Evolutionary conservation across 1,140 invertebrate genomes (phyloP).

Genomic region (Babylonia areolata): DNA sequence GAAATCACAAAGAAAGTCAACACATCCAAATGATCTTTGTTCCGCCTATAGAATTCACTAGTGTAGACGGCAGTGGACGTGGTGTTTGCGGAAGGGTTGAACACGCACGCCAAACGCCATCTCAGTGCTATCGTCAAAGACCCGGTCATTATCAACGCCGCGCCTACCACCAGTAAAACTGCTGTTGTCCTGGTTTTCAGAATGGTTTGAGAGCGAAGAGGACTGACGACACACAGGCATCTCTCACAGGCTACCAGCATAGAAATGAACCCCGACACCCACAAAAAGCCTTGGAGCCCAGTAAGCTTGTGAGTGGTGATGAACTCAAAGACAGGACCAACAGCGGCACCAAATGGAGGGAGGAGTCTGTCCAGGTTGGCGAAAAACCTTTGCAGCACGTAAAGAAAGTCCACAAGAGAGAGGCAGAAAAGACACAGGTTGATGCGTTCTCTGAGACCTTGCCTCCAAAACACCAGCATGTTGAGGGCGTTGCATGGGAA

Average conservation of each 20-base stretch:
- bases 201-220: background rate
- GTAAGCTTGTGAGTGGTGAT: no score
- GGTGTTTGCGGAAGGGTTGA: background rate
- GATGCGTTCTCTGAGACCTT: no score
- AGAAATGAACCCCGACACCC: background rate
- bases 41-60: background rate
- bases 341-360: no score
- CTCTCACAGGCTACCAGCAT: constrained; percentile 9
- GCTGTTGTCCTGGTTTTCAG: background rate
- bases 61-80: background rate
- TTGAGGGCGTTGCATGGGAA: no score
- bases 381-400: no score
- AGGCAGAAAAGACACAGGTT: no score
- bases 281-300: background rate
- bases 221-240: constrained; percentile 20
- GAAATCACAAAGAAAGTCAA: background rate
- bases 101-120: background rate
- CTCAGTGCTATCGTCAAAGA: background rate
- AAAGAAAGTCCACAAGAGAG: no score
- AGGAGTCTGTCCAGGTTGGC: no score
- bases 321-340: no score
- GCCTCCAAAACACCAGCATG: no score
- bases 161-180: background rate
- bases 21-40: background rate
- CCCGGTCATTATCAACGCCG: background rate